Evolutionary conservation across 1,140 invertebrate species (phyloP), one percentile per base, ranked within the genome.

Genomic region (Drosophila suzukii): DNA sequence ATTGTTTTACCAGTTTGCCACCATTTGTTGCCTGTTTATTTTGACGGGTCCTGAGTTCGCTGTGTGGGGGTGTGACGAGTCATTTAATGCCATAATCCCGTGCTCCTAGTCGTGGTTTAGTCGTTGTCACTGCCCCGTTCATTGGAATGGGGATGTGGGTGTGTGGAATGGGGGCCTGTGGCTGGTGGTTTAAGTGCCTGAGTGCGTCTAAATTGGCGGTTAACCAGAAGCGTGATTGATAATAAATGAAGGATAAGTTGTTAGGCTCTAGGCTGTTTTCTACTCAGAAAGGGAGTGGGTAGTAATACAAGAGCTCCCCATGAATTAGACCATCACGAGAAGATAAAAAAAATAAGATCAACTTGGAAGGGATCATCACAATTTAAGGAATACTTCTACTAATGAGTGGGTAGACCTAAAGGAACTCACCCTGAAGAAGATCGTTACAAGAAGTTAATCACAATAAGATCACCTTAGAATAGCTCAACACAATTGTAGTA

Each of bases 71-170:
- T 58, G 68, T 68, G 71, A 82, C 78, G 73, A 86, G 86, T 77
- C 77, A 75, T 89, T 89, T 88, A 84, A 89, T 61, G 65, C 68
- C 73, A 55, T 75, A 72, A 72, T 71, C 66, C 38, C 27, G 8
- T 46, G 11, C 11, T 11, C 63, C 68, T 88, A 80, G 67, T 65
- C 44, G 57, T 8, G 61, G 41, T 73, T 51, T 70, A 63, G 43
- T 62, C 46, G 38, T n/a, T 58, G 43, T 70, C 57, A 54, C 12
- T 34, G 30, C 44, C 30, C 5, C 27, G 47, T 49, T 20, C n/a
- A 47, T 66, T 71, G 49, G 17, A 30, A 20, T 15, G 32, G 41
- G 39, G 2, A 3, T 4, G 41, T n/a, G 15, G 15, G 15, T 7
- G 10, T 27, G 27, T 27, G 43, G 11, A 15, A 8, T 8, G 43